Base-by-base conservation (phyloP, 2,113 vertebrate species). In the Ptilorrhoa leucosticta region DNA sequence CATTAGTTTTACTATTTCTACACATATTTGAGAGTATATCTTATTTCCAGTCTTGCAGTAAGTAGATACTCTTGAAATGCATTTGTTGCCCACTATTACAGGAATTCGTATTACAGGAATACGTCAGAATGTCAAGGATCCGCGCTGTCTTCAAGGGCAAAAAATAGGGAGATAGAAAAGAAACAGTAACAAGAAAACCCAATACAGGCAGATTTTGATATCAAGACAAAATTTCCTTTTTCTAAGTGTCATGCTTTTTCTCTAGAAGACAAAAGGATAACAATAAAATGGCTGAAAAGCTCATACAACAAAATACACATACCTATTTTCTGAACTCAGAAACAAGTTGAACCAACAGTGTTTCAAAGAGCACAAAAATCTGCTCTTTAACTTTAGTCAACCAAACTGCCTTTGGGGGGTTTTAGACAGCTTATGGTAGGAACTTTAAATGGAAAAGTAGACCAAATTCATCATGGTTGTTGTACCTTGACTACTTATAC, bases 71-170 rank as follows among this genome's bases (percentile, higher is more conserved):
- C 23, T 71, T 83, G 53, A 54, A 58, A 63, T 13, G 8, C 31
- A 50, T 63, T 30, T 47, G 65, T 45, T 15, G 4, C 37, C 53
- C 28, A 7, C 10, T 88, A 5, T 45, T 45, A 85, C 11, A n/a
- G 45, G 44, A 92, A 69, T 35, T 64, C 33, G n/a, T 28, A n/a
- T n/a, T n/a, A n/a, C n/a, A n/a, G n/a, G n/a, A n/a, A n/a, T n/a
- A 39, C 0, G 0, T 4, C 11, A 73, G 10, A 35, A 57, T 37
- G 15, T 65, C 80, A 94, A 70, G n/a, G 28, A 66, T 44, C 37
- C 66, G 50, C 19, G 48, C 21, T 69, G 35, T 42, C 57, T 92
- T 76, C 35, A 63, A 35, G 10, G 47, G 13, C 20, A 79, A 90
- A 33, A 94, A 70, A 82, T 1, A 14, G 10, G 11, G 12, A 83